Evolutionary conservation across 2,888 invertebrate genomes (phyloP), one percentile per base, ranked within the genome.

Genomic region (Acronicta leporina): DNA sequence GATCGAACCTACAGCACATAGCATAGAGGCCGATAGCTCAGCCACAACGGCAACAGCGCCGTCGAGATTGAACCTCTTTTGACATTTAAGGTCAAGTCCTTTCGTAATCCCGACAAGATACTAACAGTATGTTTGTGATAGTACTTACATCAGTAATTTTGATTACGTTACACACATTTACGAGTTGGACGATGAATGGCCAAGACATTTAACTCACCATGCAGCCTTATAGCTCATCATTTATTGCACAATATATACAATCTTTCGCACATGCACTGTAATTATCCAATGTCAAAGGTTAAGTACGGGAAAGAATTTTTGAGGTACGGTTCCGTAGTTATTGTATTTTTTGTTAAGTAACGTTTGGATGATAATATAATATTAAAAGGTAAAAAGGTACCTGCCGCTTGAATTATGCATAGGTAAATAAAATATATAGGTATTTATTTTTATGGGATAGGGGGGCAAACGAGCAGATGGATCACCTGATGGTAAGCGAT

Each of bases 261-360:
- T 64, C 55, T 59, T 77, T 64, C 48, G 55, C 63, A 63, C 70
- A 60, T 55, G 51, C 41, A 40, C 69, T 58, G 60, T 61, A 63
- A 65, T 73, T 76, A 69, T 43, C 46, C 43, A 20, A 51, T 42
- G 71, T 55, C 57, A 77, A 42, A 75, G 75, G 74, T 77, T 33
- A 67, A 47, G 35, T 15, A 42, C 49, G 43, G 27, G 40, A 52
- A 49, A 35, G 14, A 40, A 33, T 52, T 53, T 45, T 45, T n/a
- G 41, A 6, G 27, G 25, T 38, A 44, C 8, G 70, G 74, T 63
- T 63, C 57, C 15, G 51, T 56, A 53, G 20, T 0, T 15, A 15
- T 45, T 16, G 5, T 8, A 6, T n/a, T 16, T 5, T 8, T 43
- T 43, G 10, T 16, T n/a, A n/a, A n/a, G n/a, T 6, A n/a, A 13